Conservation (phyloP, 2,888 invertebrate genomes). For the Aphrophora alni region DNA sequence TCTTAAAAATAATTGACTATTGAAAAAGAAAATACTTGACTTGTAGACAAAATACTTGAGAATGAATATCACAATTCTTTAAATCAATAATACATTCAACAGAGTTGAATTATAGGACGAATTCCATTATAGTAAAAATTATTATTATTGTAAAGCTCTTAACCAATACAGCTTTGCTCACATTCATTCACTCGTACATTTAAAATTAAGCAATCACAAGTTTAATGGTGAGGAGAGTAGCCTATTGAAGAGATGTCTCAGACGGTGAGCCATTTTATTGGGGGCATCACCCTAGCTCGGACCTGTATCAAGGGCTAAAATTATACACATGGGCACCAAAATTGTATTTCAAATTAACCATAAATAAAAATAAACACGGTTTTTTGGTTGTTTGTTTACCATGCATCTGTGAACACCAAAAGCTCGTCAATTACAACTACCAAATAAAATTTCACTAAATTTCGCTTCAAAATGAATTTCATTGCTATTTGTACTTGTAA, state of each 20-base stretch:
- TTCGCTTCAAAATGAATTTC: not conserved
- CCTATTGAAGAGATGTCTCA: not conserved
- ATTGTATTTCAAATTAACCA: not conserved
- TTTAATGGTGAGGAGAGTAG: not conserved
- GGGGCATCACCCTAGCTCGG: conserved; percentile 34
- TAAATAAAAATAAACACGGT: not conserved
- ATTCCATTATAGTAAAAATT: conserved; percentile 6
- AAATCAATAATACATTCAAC: conserved; percentile 28
- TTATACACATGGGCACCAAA: conserved; percentile 14
- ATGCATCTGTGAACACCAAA: conserved; percentile 37
- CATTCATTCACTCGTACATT: not conserved
- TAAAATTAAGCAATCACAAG: not conserved
- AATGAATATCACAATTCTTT: conserved; percentile 31
- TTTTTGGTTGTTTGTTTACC: not conserved
- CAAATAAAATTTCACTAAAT: not conserved
- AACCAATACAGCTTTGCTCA: not conserved
- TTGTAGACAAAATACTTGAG: conserved; percentile 32
- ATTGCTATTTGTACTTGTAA: not conserved
- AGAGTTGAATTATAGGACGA: conserved; percentile 29
- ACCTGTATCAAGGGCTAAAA: conserved; percentile 27
- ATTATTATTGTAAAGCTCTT: not conserved
- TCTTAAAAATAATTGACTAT: not conserved
- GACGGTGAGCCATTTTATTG: not conserved
- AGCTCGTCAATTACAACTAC: not conserved
- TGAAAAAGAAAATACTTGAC: conserved; percentile 32